A percentile compares a stretch with the other conserved stretches of the same genome.
phyloP scores from a whole-genome alignment of 2,888 invertebrate species.

The Yponomeuta cagnagella region DNA sequence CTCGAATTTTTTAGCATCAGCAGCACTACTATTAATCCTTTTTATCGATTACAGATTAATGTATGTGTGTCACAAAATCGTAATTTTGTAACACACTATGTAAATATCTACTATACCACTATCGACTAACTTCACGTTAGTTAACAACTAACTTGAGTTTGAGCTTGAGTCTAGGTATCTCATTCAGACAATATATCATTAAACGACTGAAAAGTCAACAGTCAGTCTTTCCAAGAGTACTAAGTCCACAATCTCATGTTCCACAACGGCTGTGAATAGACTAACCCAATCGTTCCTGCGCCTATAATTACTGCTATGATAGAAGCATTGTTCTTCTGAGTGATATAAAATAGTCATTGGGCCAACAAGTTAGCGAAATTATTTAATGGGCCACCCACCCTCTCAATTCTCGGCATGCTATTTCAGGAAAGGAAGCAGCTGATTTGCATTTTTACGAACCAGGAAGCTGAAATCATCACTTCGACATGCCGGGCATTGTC shows the following conservation, averaged over 20 bases:
- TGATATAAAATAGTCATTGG: slow-evolving; percentile 29
- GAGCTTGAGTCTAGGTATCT: no score
- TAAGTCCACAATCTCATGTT: neutral
- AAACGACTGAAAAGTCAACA: neutral
- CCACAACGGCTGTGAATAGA: neutral
- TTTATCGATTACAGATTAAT: no score
- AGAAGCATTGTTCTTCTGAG: slow-evolving; percentile 24
- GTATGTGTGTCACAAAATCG: no score
- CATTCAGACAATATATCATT: no score
- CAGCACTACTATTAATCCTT: no score
- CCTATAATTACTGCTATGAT: slow-evolving; percentile 37
- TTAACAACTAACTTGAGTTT: no score
- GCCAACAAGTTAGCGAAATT: slow-evolving; percentile 36
- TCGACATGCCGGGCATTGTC: neutral
- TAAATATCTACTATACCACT: no score
- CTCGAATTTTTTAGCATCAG: no score
- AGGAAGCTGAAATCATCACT: slow-evolving; percentile 59
- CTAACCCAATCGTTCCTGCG: neutral
- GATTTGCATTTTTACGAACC: slow-evolving; percentile 71
- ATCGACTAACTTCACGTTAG: no score
- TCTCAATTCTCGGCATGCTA: slow-evolving; percentile 40
- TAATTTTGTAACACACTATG: no score
- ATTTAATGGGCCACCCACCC: slow-evolving; percentile 56
- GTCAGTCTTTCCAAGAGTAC: neutral
- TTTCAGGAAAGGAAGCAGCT: slow-evolving; percentile 55